Evolutionary conservation across 2,797 vertebrate species (phyloP).

Genomic region (Trematomus bernacchii): DNA sequence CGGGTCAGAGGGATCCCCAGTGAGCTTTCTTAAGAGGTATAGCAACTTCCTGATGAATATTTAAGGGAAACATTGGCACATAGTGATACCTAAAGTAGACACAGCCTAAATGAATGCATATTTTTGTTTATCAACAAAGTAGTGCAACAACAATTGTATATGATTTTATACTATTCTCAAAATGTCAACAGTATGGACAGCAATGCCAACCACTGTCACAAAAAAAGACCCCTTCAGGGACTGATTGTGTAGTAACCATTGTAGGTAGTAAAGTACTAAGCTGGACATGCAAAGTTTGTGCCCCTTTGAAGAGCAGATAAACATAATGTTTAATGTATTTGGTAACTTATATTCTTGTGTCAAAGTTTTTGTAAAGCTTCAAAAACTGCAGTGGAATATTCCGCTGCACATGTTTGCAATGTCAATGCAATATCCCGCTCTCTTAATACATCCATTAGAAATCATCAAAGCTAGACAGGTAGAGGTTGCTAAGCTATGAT

Average conservation of each 20-base stretch:
- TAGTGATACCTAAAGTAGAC: background rate
- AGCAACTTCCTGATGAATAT: conserved; percentile 13
- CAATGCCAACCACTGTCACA: background rate
- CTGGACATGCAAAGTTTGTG: too few species aligned
- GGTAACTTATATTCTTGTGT: too few species aligned
- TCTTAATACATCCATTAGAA: background rate
- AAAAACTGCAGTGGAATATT: background rate
- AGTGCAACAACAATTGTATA: background rate
- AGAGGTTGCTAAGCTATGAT: conserved; percentile 5
- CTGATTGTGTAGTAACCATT: too few species aligned
- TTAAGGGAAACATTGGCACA: background rate
- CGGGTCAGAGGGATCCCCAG: conserved; percentile 6
- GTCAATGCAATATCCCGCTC: background rate
- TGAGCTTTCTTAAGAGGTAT: conserved; percentile 1
- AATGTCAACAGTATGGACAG: background rate
- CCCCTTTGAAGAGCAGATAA: too few species aligned
- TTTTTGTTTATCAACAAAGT: conserved; percentile 11
- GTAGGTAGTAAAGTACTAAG: too few species aligned
- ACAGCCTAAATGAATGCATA: background rate
- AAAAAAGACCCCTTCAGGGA: background rate
- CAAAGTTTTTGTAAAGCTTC: too few species aligned
- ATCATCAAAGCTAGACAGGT: conserved; percentile 4
- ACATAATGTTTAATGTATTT: too few species aligned
- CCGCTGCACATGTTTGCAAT: background rate
- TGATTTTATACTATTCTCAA: background rate